Conservation (phyloP, 2,888 invertebrate species). For the Bibio marci region DNA sequence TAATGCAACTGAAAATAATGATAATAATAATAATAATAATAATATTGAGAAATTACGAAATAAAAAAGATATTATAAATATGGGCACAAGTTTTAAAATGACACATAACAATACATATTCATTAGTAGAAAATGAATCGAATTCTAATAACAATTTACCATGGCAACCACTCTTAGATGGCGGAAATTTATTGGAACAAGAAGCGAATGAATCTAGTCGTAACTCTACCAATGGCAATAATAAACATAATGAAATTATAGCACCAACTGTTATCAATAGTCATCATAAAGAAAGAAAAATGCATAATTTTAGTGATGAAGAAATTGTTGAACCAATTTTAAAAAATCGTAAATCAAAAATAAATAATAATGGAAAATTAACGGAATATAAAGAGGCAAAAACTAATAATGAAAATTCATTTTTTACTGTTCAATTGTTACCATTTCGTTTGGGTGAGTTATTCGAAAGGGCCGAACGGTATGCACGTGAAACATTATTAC, state of each 20-base stretch:
- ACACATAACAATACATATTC: conserved; percentile 18
- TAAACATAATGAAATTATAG: neutral
- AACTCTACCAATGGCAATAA: conserved; percentile 18
- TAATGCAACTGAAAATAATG: conserved; percentile 18
- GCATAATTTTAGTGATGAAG: conserved; percentile 28
- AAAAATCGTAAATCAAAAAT: conserved; percentile 21
- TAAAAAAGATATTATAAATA: conserved; percentile 26
- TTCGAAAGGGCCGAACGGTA: conserved; percentile 68
- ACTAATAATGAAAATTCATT: neutral
- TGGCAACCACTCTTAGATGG: conserved; percentile 36
- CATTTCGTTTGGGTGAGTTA: conserved; percentile 58
- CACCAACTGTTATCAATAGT: conserved; percentile 4
- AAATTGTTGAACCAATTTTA: conserved; percentile 60
- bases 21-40: conserved; percentile 19
- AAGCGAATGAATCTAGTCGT: conserved; percentile 22
- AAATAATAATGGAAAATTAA: conserved; percentile 25
- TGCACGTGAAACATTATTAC: conserved; percentile 58
- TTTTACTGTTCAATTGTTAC: conserved; percentile 59
- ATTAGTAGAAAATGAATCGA: conserved; percentile 18
- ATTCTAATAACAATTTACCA: conserved; percentile 27
- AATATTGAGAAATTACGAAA: conserved; percentile 23
- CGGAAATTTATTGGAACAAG: conserved; percentile 29
- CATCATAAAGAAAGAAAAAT: conserved; percentile 12
- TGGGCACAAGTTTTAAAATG: conserved; percentile 25
- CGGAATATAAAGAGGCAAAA: conserved; percentile 16